Conservation (phyloP, 2,113 vertebrate species). For the Sorex fumeus region DNA sequence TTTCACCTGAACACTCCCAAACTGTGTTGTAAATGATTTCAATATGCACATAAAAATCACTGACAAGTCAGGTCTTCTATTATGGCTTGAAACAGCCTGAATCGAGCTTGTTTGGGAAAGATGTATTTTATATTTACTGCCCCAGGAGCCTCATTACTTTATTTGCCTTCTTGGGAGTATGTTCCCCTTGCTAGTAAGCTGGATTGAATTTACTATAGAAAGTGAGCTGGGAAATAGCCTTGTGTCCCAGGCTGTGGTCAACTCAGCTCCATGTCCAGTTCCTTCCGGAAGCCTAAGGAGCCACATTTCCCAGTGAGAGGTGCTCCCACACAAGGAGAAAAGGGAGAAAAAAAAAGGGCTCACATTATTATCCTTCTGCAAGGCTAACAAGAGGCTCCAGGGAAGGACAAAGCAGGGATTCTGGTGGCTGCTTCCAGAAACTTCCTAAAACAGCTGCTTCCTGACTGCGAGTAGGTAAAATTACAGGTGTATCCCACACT, state of each 20-base stretch:
- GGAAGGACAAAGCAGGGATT: neutral
- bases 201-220: neutral
- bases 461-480: neutral
- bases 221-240: neutral
- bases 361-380: no score
- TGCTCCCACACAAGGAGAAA: neutral
- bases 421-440: neutral
- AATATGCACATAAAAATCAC: constrained; percentile 42
- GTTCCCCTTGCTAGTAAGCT: neutral
- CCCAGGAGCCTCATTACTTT: neutral
- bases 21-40: constrained; percentile 54
- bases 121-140: constrained; percentile 40
- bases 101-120: constrained; percentile 31
- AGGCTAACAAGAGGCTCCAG: neutral
- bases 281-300: neutral
- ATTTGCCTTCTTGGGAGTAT: constrained; percentile 47
- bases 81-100: constrained; percentile 42
- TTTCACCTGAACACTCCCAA: constrained; percentile 35
- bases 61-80: constrained; percentile 38
- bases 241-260: neutral
- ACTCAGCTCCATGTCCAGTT: neutral
- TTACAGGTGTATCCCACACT: neutral
- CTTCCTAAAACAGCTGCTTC: neutral
- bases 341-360: neutral
- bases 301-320: neutral